phyloP scores from a whole-genome alignment of 2,797 vertebrate genomes.

The Orestias chungarensis region DNA sequence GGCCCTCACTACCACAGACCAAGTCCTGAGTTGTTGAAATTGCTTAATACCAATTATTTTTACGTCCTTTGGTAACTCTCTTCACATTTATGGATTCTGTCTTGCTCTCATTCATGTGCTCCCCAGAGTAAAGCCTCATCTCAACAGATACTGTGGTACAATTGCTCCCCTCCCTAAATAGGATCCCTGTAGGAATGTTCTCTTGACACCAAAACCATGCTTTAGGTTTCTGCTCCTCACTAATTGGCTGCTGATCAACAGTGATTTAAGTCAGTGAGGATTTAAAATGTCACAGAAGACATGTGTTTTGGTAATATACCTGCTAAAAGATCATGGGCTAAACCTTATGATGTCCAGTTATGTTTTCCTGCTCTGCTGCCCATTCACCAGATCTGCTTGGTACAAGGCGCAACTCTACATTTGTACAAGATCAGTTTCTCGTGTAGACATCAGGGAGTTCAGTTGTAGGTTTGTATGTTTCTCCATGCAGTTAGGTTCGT shows the following conservation, averaged over 20 bases:
- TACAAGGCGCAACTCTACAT: neutral
- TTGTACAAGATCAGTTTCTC: neutral
- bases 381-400: neutral
- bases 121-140: neutral
- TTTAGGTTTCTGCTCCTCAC: neutral
- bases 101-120: neutral
- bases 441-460: neutral
- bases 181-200: neutral
- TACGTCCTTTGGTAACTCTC: neutral
- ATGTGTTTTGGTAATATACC: neutral
- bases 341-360: neutral
- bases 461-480: neutral
- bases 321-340: neutral
- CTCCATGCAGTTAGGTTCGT: neutral
- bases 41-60: neutral
- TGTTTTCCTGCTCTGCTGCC: neutral
- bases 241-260: slow-evolving; percentile 2
- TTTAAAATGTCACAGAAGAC: slow-evolving; percentile 4
- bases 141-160: neutral
- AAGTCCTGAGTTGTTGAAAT: neutral
- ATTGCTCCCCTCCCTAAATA: neutral
- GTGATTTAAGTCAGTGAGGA: neutral
- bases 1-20: too few relatives aligned
- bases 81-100: neutral
- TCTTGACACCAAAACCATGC: neutral